Percentiles rank a stretch among this genome's conserved stretches.
phyloP scores from a whole-genome alignment of 92 coral and sea anemone genomes.

The Epizoanthus scotinus region DNA sequence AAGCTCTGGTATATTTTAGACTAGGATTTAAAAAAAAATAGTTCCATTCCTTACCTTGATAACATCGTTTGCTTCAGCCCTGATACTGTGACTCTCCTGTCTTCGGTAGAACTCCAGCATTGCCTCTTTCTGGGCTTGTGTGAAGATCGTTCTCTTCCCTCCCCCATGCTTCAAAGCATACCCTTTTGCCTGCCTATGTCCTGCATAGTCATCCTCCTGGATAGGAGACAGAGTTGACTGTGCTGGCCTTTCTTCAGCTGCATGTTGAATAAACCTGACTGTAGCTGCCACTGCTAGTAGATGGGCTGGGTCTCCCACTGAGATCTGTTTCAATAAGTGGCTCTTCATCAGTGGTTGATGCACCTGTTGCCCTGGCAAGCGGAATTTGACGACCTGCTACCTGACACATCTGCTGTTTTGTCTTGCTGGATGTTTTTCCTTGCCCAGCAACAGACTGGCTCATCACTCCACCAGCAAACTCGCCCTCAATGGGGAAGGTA shows the following conservation, averaged over 20 bases:
- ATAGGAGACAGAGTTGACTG: no score
- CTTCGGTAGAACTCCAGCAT: not conserved
- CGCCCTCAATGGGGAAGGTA: conserved; percentile 35
- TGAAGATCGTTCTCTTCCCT: not conserved
- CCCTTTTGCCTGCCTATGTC: not conserved
- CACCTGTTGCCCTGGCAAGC: conserved; percentile 47
- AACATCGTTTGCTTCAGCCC: not conserved
- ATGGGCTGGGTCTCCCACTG: not conserved
- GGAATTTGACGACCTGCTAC: conserved; percentile 22
- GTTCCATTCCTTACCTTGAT: not conserved
- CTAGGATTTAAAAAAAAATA: no score
- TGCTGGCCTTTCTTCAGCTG: not conserved
- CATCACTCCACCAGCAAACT: conserved; percentile 36
- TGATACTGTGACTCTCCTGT: not conserved
- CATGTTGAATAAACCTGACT: conserved; percentile 29
- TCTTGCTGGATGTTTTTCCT: conserved; percentile 37
- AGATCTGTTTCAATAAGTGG: not conserved
- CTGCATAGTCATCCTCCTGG: not conserved
- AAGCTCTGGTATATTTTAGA: no score
- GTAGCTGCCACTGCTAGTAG: not conserved
- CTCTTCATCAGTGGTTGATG: not conserved
- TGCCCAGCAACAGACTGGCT: conserved; percentile 42
- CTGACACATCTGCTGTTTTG: conserved; percentile 37
- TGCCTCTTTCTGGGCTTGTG: not conserved
- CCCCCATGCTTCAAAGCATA: not conserved